A percentile compares a stretch with the other conserved stretches of the same genome.
These are phyloP conservation scores for Cyprinus carpio DNA, from an alignment of 2,113 vertebrate genomes.

Conservation along the genomic window DNA sequence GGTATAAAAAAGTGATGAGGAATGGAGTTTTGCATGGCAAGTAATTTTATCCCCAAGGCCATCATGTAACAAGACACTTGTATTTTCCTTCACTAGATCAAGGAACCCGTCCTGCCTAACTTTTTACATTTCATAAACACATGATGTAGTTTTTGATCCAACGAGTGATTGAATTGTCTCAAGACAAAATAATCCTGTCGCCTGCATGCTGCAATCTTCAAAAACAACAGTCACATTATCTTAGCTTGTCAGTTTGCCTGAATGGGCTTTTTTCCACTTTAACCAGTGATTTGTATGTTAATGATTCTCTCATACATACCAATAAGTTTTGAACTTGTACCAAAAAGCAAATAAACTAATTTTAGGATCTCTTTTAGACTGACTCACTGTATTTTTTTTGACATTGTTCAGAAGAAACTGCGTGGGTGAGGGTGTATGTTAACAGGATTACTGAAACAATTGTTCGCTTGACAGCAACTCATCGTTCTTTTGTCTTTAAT, in stretches of 20 bases:
- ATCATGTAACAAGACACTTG: conserved; percentile 28
- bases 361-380: conserved; percentile 6
- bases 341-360: conserved; percentile 43
- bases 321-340: conserved; percentile 22
- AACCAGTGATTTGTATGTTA: background rate
- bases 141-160: conserved; percentile 30
- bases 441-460: conserved; percentile 36
- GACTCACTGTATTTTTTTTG: conserved; percentile 8
- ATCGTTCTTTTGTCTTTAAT: conserved; percentile 44
- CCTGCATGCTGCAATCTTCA: conserved; percentile 4
- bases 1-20: background rate
- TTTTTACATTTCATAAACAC: background rate
- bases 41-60: background rate
- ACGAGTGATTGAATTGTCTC: conserved; percentile 31
- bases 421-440: conserved; percentile 16
- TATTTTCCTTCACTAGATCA: conserved; percentile 21
- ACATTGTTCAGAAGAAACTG: conserved; percentile 11
- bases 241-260: conserved; percentile 22
- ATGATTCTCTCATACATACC: conserved; percentile 10
- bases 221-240: conserved; percentile 26
- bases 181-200: conserved; percentile 31
- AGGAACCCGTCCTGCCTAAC: background rate
- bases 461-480: conserved; percentile 26
- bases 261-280: background rate
- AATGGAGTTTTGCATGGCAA: background rate